Evolutionary conservation across 2,888 invertebrate species (phyloP).

Genomic region (Odontocolon sp.): DNA sequence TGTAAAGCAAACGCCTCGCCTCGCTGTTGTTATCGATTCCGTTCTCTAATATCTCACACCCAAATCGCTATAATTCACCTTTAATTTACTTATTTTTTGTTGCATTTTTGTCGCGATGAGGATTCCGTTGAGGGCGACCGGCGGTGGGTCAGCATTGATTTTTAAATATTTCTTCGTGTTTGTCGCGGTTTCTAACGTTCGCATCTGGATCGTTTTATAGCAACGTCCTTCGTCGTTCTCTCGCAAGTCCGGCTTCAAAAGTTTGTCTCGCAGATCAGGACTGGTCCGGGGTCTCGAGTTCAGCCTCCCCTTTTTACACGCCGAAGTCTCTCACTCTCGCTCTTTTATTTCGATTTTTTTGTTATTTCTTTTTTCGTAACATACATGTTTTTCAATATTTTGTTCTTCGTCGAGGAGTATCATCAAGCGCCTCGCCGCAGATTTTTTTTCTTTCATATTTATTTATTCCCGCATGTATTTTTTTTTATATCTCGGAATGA

Average conservation of each 20-base stretch:
- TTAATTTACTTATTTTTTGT: conserved; percentile 23
- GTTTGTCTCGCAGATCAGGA: conserved; percentile 14
- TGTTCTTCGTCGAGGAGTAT: conserved; percentile 11
- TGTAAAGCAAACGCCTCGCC: conserved; percentile 54
- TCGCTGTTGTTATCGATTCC: conserved; percentile 19
- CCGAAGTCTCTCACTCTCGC: conserved; percentile 27
- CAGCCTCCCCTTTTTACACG: conserved; percentile 13
- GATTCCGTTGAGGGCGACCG: not conserved
- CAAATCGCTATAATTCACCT: not conserved
- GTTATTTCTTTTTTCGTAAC: conserved; percentile 1
- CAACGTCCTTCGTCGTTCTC: conserved; percentile 18
- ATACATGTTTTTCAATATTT: no score
- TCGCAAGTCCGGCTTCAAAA: conserved; percentile 11
- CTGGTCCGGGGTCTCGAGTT: conserved; percentile 24
- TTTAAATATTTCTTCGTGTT: not conserved
- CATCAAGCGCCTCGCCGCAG: conserved; percentile 15
- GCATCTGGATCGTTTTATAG: not conserved
- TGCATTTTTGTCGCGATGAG: conserved; percentile 12
- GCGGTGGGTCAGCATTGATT: not conserved
- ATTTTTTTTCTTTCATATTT: not conserved
- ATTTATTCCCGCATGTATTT: not conserved
- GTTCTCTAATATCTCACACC: conserved; percentile 17
- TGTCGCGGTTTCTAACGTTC: not conserved
- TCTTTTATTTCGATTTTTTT: not conserved
- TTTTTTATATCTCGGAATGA: conserved; percentile 58